Evolutionary conservation across 2,797 vertebrate species (phyloP).

Genomic region (Hozukius guyotensis): DNA sequence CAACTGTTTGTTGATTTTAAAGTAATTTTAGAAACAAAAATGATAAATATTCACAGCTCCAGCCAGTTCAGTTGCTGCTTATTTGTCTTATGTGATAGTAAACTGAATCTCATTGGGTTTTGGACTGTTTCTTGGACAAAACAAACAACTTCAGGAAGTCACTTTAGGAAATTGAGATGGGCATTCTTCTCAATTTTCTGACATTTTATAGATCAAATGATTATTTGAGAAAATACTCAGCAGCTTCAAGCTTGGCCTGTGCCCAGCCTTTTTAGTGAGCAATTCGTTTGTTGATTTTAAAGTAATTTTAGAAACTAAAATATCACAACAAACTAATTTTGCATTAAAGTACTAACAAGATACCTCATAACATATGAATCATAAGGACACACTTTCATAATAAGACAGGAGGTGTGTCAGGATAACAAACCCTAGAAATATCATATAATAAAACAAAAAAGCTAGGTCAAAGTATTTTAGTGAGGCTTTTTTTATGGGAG

Average conservation of each 20-base stretch:
- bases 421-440: not conserved
- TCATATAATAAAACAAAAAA: not conserved
- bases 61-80: not conserved
- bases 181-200: rapidly evolving
- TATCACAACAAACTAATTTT: not conserved
- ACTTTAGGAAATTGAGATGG: not conserved
- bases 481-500: not conserved
- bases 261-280: too few relatives aligned
- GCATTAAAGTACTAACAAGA: not conserved
- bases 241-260: too few relatives aligned
- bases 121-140: not conserved
- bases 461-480: not conserved
- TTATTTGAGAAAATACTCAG: too few relatives aligned
- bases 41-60: not conserved
- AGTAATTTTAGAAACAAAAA: too few relatives aligned
- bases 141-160: not conserved
- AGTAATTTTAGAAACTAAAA: not conserved
- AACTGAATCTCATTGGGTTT: not conserved
- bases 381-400: not conserved
- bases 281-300: too few relatives aligned
- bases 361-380: not conserved
- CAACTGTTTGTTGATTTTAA: too few relatives aligned
- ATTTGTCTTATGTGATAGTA: not conserved
- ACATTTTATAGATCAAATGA: too few relatives aligned
- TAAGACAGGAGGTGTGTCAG: not conserved